These are phyloP conservation scores for Lasioglossum malachurum DNA, from an alignment of 2,888 invertebrate genomes.

Conservation along the genomic window DNA sequence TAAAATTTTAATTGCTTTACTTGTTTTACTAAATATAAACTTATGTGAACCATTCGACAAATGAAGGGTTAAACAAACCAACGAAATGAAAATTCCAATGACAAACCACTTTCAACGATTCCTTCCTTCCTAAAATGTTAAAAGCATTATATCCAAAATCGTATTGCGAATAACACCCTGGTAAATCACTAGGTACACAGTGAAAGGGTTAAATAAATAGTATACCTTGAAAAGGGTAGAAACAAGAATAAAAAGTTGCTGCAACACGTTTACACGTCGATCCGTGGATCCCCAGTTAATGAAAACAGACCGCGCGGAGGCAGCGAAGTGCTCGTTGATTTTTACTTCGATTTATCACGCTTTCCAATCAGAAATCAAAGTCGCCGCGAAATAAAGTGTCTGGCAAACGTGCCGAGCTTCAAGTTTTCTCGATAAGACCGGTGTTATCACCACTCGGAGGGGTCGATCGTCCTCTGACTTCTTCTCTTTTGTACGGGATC, in stretches of 20 bases:
- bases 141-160: no score
- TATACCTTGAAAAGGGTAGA: background rate
- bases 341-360: slow-evolving; percentile 20
- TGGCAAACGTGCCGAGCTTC: slow-evolving; percentile 44
- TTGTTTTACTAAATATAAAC: no score
- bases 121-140: no score
- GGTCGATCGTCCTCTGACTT: slow-evolving; percentile 32
- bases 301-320: background rate
- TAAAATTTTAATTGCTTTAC: background rate
- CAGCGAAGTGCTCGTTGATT: background rate
- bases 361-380: slow-evolving; percentile 26
- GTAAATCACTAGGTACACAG: background rate
- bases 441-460: slow-evolving; percentile 14
- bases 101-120: no score
- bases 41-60: no score
- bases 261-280: background rate
- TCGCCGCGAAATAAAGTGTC: slow-evolving; percentile 37
- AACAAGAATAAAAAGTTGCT: background rate
- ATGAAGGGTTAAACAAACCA: no score
- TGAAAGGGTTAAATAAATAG: background rate
- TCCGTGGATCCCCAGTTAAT: background rate
- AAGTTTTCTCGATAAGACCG: slow-evolving; percentile 24
- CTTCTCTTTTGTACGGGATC: slow-evolving; percentile 45
- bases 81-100: no score
- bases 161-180: background rate